phyloP scores from a whole-genome alignment of 1,140 invertebrate species.

The Trichoplusia ni region DNA sequence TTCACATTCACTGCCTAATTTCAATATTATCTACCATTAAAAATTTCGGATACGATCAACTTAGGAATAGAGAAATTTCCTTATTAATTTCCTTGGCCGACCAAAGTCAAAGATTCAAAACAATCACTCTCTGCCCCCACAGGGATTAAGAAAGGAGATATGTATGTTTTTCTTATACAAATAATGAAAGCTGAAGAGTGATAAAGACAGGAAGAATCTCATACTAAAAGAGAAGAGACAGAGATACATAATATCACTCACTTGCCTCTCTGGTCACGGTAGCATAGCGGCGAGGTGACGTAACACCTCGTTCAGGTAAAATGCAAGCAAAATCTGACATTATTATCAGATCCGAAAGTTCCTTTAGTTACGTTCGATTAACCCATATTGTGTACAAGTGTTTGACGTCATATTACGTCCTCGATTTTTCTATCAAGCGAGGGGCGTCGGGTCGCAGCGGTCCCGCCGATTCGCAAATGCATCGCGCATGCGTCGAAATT shows the following conservation, averaged over 20 bases:
- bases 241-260: slow-evolving; percentile 42
- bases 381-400: slow-evolving; percentile 72
- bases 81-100: slow-evolving; percentile 33
- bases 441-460: slow-evolving; percentile 72
- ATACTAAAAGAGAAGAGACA: slow-evolving; percentile 14
- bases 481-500: slow-evolving; percentile 75
- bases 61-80: slow-evolving; percentile 40
- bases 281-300: too few species aligned
- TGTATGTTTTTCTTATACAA: slow-evolving; percentile 50
- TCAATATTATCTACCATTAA: too few species aligned
- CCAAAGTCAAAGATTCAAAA: slow-evolving; percentile 54
- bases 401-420: slow-evolving; percentile 78
- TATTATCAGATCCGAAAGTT: slow-evolving; percentile 33
- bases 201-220: slow-evolving; percentile 48
- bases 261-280: too few species aligned
- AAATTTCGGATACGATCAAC: too few species aligned
- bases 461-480: slow-evolving; percentile 67
- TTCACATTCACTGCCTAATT: slow-evolving; percentile 45
- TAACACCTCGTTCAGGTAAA: not conserved
- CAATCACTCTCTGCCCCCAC: slow-evolving; percentile 43
- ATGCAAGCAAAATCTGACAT: slow-evolving; percentile 12
- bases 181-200: slow-evolving; percentile 48
- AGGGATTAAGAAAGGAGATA: slow-evolving; percentile 57
- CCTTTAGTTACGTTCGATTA: slow-evolving; percentile 73
- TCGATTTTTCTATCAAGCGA: slow-evolving; percentile 78